phyloP scores from a whole-genome alignment of 1,140 invertebrate species.

The Penaeus chinensis region DNA sequence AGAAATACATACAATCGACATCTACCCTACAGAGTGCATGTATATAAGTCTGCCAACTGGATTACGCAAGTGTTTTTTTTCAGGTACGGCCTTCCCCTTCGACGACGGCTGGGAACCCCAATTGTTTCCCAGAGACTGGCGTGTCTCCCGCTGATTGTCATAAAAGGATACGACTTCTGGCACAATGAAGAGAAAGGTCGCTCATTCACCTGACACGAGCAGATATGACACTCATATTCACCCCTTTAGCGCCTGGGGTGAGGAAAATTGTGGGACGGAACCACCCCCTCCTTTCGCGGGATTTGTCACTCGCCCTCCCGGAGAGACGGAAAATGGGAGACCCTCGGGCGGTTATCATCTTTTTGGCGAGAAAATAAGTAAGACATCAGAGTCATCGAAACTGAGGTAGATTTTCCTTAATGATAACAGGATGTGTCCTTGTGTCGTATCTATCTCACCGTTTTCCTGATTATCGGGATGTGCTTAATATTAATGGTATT shows the following conservation, averaged over 20 bases:
- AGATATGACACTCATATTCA: constrained; percentile 26
- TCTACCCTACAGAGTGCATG: too few relatives aligned
- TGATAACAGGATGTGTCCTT: too few relatives aligned
- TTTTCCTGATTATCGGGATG: too few relatives aligned
- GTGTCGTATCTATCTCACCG: too few relatives aligned
- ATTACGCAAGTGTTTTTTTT: too few relatives aligned
- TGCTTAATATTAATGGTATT: too few relatives aligned
- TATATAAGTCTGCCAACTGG: too few relatives aligned
- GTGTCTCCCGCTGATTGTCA: background rate
- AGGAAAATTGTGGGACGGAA: constrained; percentile 31
- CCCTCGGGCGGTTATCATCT: background rate
- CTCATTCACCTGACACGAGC: constrained; percentile 31
- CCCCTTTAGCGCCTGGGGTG: constrained; percentile 41
- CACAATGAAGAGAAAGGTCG: constrained; percentile 10
- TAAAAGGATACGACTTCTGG: too few relatives aligned
- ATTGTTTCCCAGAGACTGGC: background rate
- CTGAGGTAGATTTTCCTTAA: too few relatives aligned
- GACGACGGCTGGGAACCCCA: too few relatives aligned
- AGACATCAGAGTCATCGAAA: background rate
- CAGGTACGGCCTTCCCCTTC: too few relatives aligned
- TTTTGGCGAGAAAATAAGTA: background rate
- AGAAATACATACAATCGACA: too few relatives aligned
- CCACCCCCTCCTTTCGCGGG: constrained; percentile 27
- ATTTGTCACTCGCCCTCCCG: constrained; percentile 20
- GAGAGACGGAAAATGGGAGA: constrained; percentile 34